Conservation (phyloP, 2,797 vertebrate species). For the Trachurus trachurus region DNA sequence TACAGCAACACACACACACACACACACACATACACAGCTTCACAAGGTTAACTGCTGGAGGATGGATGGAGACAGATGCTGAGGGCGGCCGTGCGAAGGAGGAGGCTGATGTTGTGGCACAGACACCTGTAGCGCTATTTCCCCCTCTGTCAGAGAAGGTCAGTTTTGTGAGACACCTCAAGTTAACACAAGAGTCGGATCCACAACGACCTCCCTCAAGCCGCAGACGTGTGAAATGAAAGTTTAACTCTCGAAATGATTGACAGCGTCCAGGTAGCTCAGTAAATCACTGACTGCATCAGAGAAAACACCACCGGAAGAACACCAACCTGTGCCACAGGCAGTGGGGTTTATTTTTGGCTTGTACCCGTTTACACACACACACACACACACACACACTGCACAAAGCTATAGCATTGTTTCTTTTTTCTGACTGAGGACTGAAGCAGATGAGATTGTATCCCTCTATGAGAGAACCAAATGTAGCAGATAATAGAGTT, state of each 20-base stretch:
- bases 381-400: conserved; percentile 15
- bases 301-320: conserved; percentile 1
- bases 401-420: not conserved
- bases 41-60: conserved; percentile 22
- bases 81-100: not conserved
- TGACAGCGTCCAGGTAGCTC: conserved; percentile 4
- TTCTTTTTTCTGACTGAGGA: conserved; percentile 40
- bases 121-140: conserved; percentile 12
- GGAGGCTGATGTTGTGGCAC: conserved; percentile 23
- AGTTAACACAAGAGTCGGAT: conserved; percentile 32
- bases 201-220: not conserved
- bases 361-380: not conserved
- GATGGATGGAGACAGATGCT: conserved; percentile 36
- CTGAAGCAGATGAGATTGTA: conserved; percentile 48
- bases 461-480: conserved; percentile 55
- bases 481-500: conserved; percentile 67
- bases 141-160: conserved; percentile 34
- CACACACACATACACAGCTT: not conserved
- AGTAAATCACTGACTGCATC: conserved; percentile 27
- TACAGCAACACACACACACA: not conserved
- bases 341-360: conserved; percentile 8
- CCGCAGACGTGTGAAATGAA: not conserved
- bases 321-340: conserved; percentile 8
- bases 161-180: conserved; percentile 44
- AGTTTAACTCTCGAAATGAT: conserved; percentile 23